Conservation (phyloP, 2,888 invertebrate genomes). For the Hirtodrosophila cameraria region DNA sequence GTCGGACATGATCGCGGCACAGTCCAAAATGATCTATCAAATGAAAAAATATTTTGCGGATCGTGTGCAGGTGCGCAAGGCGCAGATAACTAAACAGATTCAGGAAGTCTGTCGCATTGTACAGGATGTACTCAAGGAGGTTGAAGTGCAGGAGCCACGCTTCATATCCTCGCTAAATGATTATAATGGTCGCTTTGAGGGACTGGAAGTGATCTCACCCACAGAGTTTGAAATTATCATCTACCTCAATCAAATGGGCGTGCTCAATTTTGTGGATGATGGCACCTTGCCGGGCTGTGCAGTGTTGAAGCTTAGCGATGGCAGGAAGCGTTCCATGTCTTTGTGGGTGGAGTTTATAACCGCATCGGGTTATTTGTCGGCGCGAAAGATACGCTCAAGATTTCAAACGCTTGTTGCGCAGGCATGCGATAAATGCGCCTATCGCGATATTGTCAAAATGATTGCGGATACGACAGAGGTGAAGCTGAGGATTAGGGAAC, state of each 20-base stretch:
- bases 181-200: constrained; percentile 95
- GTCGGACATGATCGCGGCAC: constrained; percentile 96
- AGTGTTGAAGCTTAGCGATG: constrained; percentile 96
- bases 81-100: constrained; percentile 94
- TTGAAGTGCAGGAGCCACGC: constrained; percentile 97
- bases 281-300: constrained; percentile 96
- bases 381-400: constrained; percentile 96
- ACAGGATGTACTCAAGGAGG: constrained; percentile 97
- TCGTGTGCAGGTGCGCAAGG: constrained; percentile 93
- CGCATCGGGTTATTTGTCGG: constrained; percentile 96
- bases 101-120: constrained; percentile 96
- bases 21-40: constrained; percentile 97
- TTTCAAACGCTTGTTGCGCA: constrained; percentile 96
- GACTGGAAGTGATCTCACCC: constrained; percentile 96
- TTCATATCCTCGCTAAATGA: constrained; percentile 96
- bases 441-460: constrained; percentile 97
- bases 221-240: constrained; percentile 97
- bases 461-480: constrained; percentile 98
- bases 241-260: constrained; percentile 98
- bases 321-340: constrained; percentile 98
- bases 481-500: constrained; percentile 93
- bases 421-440: constrained; percentile 97
- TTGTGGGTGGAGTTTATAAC: constrained; percentile 99
- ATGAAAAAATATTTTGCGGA: constrained; percentile 97
- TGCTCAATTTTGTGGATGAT: constrained; percentile 99